Conservation (phyloP, 1,140 invertebrate genomes). For the Drosophila sturtevanti region DNA sequence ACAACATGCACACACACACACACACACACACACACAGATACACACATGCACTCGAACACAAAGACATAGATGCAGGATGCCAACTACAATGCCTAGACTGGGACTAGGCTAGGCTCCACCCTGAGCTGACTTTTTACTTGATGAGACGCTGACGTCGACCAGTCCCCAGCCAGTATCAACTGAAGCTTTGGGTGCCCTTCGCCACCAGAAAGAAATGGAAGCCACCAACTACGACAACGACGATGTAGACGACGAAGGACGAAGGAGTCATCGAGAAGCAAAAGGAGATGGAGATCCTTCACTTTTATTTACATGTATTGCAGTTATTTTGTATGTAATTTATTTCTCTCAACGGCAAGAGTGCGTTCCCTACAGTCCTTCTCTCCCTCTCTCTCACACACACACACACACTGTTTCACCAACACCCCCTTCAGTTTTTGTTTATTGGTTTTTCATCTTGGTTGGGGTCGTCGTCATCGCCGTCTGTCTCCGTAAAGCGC, state of each 20-base stretch:
- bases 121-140: constrained; percentile 71
- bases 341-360: constrained; percentile 66
- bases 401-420: too few relatives aligned
- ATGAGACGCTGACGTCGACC: constrained; percentile 70
- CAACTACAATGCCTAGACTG: constrained; percentile 54
- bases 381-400: not conserved
- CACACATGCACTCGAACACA: not conserved
- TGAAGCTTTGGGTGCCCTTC: constrained; percentile 23
- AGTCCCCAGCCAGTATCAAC: constrained; percentile 17
- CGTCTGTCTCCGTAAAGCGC: constrained; percentile 25
- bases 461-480: constrained; percentile 16
- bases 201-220: not conserved
- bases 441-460: constrained; percentile 74
- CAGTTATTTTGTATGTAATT: constrained; percentile 81
- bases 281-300: constrained; percentile 32
- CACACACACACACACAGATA: constrained; percentile 12
- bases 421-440: constrained; percentile 38
- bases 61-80: constrained; percentile 6
- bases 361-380: constrained; percentile 45
- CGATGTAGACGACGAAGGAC: not conserved
- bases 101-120: constrained; percentile 23
- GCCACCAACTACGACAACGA: too few relatives aligned
- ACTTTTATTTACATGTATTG: constrained; percentile 80
- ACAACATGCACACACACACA: constrained; percentile 42
- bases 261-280: not conserved